Conservation (phyloP, 2,113 vertebrate genomes). For the Ibidorhyncha struthersii region DNA sequence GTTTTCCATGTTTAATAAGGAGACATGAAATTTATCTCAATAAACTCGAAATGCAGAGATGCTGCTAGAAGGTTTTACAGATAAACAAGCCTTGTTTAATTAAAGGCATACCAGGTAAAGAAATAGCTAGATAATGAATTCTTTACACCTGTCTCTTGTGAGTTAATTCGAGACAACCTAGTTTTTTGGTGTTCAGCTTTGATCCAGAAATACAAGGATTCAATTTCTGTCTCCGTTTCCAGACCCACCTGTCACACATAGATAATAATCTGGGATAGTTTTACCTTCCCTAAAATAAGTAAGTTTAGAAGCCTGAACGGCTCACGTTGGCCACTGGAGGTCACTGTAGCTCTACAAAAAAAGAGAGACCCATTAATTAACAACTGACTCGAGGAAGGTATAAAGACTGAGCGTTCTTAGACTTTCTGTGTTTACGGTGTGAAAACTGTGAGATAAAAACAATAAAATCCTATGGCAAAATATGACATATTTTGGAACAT, state of each 20-base stretch:
- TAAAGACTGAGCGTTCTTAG: conserved; percentile 10
- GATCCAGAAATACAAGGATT: neutral
- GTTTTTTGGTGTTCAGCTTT: neutral
- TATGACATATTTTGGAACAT: neutral
- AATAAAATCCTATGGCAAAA: neutral
- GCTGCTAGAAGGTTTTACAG: neutral
- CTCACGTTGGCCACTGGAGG: conserved; percentile 55
- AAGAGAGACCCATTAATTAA: neutral
- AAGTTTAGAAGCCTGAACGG: neutral
- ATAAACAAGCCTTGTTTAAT: neutral
- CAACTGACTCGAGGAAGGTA: neutral
- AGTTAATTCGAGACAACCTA: neutral
- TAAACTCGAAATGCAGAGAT: neutral
- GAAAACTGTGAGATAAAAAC: conserved; percentile 39
- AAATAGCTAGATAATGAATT: neutral
- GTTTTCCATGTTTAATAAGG: neutral
- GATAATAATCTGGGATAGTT: neutral
- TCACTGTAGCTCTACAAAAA: conserved; percentile 43
- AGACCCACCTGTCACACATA: neutral
- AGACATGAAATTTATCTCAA: neutral
- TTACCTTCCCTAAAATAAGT: neutral
- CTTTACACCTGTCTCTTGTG: neutral
- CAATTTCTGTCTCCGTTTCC: conserved; percentile 26
- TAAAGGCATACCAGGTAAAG: neutral
- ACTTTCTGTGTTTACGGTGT: conserved; percentile 36